Conservation (phyloP, 1,140 invertebrate genomes). For the Orchestia grillus region DNA sequence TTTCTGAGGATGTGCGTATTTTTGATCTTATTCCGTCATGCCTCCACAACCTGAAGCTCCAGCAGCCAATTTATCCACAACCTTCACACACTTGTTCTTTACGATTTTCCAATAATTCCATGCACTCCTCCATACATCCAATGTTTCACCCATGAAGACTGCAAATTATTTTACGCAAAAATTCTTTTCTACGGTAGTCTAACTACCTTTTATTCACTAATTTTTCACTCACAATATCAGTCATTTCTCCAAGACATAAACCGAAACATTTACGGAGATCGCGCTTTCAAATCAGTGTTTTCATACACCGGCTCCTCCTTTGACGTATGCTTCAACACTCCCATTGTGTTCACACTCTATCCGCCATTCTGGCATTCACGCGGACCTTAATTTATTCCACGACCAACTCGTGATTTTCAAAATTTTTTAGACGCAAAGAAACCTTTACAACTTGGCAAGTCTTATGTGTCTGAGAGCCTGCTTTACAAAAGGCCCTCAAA, state of each 20-base stretch:
- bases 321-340: neutral
- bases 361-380: neutral
- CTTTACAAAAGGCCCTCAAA: neutral
- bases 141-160: neutral
- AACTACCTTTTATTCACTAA: neutral
- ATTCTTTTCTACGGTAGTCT: no score
- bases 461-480: neutral
- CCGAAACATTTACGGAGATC: neutral
- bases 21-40: no score
- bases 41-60: no score
- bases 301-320: neutral
- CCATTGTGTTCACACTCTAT: neutral
- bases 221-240: neutral
- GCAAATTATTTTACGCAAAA: neutral
- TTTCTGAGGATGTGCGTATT: no score
- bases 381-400: neutral
- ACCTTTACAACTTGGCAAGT: neutral
- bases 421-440: neutral
- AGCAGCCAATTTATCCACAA: no score
- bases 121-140: neutral
- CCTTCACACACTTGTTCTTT: neutral
- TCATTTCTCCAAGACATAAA: neutral
- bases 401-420: neutral
- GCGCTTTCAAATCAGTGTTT: neutral
- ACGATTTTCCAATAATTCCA: neutral